Conservation (phyloP, 2,888 invertebrate species). For the Baccha elongata region DNA sequence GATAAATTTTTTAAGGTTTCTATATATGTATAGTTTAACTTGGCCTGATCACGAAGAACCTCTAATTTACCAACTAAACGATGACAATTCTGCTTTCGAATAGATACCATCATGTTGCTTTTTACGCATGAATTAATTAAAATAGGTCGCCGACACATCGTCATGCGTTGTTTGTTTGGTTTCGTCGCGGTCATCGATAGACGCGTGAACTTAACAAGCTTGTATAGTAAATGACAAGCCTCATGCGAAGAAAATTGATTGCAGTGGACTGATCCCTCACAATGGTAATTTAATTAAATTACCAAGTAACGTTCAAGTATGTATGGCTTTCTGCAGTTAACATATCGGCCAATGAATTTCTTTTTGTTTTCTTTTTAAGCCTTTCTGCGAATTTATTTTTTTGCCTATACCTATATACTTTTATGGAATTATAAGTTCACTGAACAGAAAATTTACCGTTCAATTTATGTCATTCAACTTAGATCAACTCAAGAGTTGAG, state of each 20-base stretch:
- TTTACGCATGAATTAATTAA: slow-evolving; percentile 69
- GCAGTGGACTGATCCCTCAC: slow-evolving; percentile 30
- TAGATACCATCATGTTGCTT: slow-evolving; percentile 53
- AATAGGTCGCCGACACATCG: slow-evolving; percentile 29
- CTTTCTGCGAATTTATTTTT: slow-evolving; percentile 19
- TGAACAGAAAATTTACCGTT: slow-evolving; percentile 58
- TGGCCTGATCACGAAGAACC: slow-evolving; percentile 49
- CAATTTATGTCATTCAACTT: slow-evolving; percentile 57
- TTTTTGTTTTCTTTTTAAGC: slow-evolving; percentile 7
- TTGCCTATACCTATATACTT: not conserved
- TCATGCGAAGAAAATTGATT: slow-evolving; percentile 41
- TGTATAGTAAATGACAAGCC: slow-evolving; percentile 27
- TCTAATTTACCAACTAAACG: slow-evolving; percentile 45
- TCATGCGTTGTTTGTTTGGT: not conserved
- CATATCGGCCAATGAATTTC: not conserved
- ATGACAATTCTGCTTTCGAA: slow-evolving; percentile 36
- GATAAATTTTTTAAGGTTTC: slow-evolving; percentile 16
- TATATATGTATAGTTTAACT: slow-evolving; percentile 1
- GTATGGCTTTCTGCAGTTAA: slow-evolving; percentile 12
- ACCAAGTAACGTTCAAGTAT: slow-evolving; percentile 34
- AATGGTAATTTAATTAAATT: slow-evolving; percentile 59
- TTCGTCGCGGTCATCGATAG: not conserved
- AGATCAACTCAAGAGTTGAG: slow-evolving; percentile 18
- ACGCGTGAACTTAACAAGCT: slow-evolving; percentile 1
- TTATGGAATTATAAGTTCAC: slow-evolving; percentile 53